phyloP scores from a whole-genome alignment of 2,113 vertebrate species.

The Corythoichthys intestinalis region DNA sequence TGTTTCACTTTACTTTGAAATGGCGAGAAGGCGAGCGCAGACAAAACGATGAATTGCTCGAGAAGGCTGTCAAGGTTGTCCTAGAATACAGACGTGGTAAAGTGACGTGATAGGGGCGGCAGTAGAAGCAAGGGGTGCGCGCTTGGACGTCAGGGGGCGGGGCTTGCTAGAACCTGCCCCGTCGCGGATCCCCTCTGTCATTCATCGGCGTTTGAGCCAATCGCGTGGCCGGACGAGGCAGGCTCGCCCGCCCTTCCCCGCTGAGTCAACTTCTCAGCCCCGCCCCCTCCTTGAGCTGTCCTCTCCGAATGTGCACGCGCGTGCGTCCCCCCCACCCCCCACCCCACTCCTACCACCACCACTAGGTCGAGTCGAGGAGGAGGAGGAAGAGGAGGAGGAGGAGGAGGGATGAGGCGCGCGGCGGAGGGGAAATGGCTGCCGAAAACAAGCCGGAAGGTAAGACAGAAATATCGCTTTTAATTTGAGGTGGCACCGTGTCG shows the following conservation, averaged over 20 bases:
- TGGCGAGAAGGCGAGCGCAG: conserved; percentile 38
- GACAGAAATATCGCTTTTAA: conserved; percentile 67
- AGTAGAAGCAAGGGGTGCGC: conserved; percentile 26
- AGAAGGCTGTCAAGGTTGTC: conserved; percentile 71
- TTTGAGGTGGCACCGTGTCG: conserved; percentile 35
- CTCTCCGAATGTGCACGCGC: conserved; percentile 70
- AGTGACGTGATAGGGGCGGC: conserved; percentile 58
- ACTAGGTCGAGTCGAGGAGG: conserved; percentile 72
- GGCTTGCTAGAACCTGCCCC: conserved; percentile 41
- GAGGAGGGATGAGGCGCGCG: conserved; percentile 94
- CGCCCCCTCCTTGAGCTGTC: conserved; percentile 73
- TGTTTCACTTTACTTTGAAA: background rate
- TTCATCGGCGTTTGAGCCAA: conserved; percentile 49
- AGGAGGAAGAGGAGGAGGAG: conserved; percentile 74
- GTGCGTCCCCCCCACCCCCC: conserved; percentile 19
- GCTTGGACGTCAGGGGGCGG: conserved; percentile 29
- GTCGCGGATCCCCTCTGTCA: conserved; percentile 63
- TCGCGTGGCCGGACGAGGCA: conserved; percentile 41
- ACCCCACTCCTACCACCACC: conserved; percentile 54
- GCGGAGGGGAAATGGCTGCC: conserved; percentile 98
- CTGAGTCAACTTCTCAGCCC: conserved; percentile 38
- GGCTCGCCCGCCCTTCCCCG: conserved; percentile 52
- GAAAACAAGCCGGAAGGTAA: conserved; percentile 99
- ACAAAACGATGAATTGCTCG: conserved; percentile 37
- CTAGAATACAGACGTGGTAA: conserved; percentile 70